Percentiles rank a stretch among this genome's conserved stretches.
Evolutionary conservation across 2,888 invertebrate species (phyloP).

Genomic region (Cephus pulcher): DNA sequence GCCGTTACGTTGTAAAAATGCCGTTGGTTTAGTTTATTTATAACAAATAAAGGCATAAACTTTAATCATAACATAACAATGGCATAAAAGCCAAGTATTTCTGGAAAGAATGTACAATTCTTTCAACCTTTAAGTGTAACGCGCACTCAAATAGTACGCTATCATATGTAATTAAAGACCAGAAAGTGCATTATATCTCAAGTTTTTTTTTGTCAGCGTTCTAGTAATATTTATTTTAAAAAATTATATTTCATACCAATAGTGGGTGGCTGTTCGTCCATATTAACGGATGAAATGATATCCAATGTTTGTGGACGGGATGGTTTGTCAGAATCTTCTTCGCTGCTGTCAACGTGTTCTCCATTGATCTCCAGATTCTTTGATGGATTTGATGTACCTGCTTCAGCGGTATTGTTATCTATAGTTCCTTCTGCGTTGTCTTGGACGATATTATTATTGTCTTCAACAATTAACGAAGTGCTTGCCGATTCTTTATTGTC

Average conservation of each 20-base stretch:
- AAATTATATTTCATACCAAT: constrained; percentile 34
- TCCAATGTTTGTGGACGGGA: constrained; percentile 59
- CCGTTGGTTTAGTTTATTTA: neutral
- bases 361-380: constrained; percentile 26
- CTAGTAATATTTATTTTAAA: neutral
- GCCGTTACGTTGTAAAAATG: neutral
- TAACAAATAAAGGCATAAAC: neutral
- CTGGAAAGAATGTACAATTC: neutral
- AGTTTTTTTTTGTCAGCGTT: neutral
- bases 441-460: constrained; percentile 6
- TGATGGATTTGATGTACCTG: neutral
- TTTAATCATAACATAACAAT: neutral
- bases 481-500: neutral
- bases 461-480: constrained; percentile 5
- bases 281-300: constrained; percentile 50
- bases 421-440: neutral
- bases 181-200: neutral
- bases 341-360: constrained; percentile 35
- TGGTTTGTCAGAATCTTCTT: constrained; percentile 49
- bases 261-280: constrained; percentile 37
- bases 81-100: neutral
- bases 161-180: neutral
- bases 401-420: neutral
- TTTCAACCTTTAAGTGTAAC: neutral
- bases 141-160: neutral